Base-by-base conservation (phyloP, 2,113 vertebrate genomes). In the Lepidothrix coronata region DNA sequence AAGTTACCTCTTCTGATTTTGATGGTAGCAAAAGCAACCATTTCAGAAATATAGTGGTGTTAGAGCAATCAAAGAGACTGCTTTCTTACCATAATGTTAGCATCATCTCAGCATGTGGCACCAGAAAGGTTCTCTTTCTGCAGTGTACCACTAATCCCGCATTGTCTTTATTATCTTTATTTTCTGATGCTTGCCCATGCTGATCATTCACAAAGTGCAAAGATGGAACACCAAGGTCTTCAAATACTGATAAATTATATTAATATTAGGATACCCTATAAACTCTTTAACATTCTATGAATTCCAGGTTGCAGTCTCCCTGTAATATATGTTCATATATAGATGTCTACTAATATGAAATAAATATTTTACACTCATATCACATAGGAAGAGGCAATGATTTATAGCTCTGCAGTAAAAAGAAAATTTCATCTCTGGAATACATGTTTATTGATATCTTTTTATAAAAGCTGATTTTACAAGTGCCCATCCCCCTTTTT, bases 51-150 rank as follows among this genome's bases (percentile, higher is more conserved):
- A 92, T 68, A 95, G 46, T 85, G 91, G 91, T 96, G 88, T 96
- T 94, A 95, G 93, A 95, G 97, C 87, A 98, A 97, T 98, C 97
- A 97, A 84, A 97, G 95, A 93, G 94, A 68, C 94, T 95, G 91
- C 89, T 97, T 96, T 75, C 71, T 93, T 95, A 73, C 85, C 87
- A 88, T 95, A 96, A 95, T 96, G 95, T 96, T 95, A 84, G 93
- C 89, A 94, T 95, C 91, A 93, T 96, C 98, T 97, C 95, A 97
- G 93, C 89, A 95, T 94, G 95, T 93, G 95, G 95, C 19, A 11
- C 77, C 68, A 96, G 94, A 96, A 95, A 96, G 93, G 88, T 96
- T 95, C 83, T 93, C 67, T 86, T 97, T 94, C 90, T 96, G 93
- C 75, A 84, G 70, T 59, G 41, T 94, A 80, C 58, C 71, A 83